Evolutionary conservation across 2,113 vertebrate genomes (phyloP), one percentile per base, ranked within the genome.

Genomic region (Desmodus rotundus): DNA sequence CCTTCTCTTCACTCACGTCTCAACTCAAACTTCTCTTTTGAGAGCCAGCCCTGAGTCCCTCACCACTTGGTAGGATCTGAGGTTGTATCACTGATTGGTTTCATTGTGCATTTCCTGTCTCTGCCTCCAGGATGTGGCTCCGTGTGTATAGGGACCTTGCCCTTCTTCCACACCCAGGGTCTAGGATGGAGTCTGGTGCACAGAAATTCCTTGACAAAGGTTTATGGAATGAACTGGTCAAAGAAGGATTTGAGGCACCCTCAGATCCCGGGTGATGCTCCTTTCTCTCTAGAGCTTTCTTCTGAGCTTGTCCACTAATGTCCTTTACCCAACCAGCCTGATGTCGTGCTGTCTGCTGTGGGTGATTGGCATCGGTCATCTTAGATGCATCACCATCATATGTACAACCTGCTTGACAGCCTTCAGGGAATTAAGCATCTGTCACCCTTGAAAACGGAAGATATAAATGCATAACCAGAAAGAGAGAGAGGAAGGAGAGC

Each of bases 401-500:
- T 28, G 41, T 63, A 52, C 36, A 58, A 20, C 50, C 72, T 65
- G 7, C 33, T 20, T 36, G 9, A 14, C 65, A 47, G 61, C 50
- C 47, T 28, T 13, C 16, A 0, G 13, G 61, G 28, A 52, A 61
- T 9, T 67, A 74, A 87, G 72, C 24, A 50, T 26, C 82, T 38
- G 56, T 7, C 8, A 0, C 19, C 7, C 43, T 54, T 28, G 65
- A 47, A 61, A 77, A 20, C 70, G 50, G 80, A 88, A 88, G 65
- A 52, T 10, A 45, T 31, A 87, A 87, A 65, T 67, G 45, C 19
- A 19, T 41, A n/a, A 38, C 63, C 63, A 47, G 72, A 72, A 70
- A 77, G 78, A 91, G 76, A 63, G 19, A 43, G 88, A 76, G n/a
- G 36, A 41, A 92, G 73, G 22, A 41, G 70, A 84, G 38, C 31